phyloP scores from a whole-genome alignment of 30 jellyfish, hydroid and myxozoan genomes.

The Cassiopea xamachana region DNA sequence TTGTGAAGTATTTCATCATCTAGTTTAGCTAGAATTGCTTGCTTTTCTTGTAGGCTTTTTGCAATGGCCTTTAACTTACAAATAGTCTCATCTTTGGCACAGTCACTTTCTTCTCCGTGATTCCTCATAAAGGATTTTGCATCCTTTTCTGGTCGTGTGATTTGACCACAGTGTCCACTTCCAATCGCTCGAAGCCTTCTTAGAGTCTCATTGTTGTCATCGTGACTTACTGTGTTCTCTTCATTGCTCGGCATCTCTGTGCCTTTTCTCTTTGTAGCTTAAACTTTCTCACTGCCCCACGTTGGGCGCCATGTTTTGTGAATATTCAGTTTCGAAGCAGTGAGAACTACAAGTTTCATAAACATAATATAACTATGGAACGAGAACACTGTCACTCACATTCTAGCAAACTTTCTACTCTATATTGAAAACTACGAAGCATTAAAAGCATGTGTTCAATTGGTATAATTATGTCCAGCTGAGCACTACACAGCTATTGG shows the following conservation, averaged over 20 bases:
- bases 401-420: neutral
- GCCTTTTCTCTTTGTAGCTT: neutral
- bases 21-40: neutral
- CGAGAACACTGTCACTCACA: neutral
- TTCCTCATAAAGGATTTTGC: neutral
- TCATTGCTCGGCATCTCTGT: conserved; percentile 4
- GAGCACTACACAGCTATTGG: neutral
- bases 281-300: neutral
- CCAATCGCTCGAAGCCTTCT: conserved; percentile 32
- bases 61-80: neutral
- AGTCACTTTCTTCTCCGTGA: conserved; percentile 29
- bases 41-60: conserved; percentile 19
- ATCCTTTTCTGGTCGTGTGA: conserved; percentile 8
- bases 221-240: conserved; percentile 14
- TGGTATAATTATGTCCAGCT: neutral
- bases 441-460: neutral
- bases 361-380: neutral
- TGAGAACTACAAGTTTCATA: neutral
- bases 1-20: conserved; percentile 33
- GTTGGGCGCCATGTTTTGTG: conserved; percentile 60
- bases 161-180: conserved; percentile 16
- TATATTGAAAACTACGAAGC: neutral
- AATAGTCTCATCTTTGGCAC: conserved; percentile 1
- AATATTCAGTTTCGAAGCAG: neutral
- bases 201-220: conserved; percentile 10